Conservation (phyloP, 2,888 invertebrate species). For the Hyposoter didymator region DNA sequence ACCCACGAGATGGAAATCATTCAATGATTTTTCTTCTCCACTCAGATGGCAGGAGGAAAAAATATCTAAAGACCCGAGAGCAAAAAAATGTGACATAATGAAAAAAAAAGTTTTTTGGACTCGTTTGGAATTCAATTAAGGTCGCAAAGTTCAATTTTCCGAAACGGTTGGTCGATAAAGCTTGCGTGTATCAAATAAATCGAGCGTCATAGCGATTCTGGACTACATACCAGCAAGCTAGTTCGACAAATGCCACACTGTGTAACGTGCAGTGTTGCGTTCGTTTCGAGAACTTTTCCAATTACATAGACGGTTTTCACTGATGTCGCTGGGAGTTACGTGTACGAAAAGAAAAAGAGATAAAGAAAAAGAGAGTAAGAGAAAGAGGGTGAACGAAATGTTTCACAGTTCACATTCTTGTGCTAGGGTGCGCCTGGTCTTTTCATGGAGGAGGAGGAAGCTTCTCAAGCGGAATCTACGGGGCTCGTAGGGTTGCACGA, state of each 20-base stretch:
- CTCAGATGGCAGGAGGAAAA: neutral
- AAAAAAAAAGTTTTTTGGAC: neutral
- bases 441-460: constrained; percentile 51
- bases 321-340: constrained; percentile 39
- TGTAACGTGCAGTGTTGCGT: constrained; percentile 35
- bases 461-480: constrained; percentile 65
- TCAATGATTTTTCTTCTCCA: neutral
- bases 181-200: constrained; percentile 13
- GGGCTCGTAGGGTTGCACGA: constrained; percentile 47
- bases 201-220: constrained; percentile 24
- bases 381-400: constrained; percentile 37
- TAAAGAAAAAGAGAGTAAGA: neutral
- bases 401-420: constrained; percentile 63
- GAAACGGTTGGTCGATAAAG: neutral
- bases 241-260: constrained; percentile 28
- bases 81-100: too few species aligned
- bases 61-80: too few species aligned
- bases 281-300: constrained; percentile 61
- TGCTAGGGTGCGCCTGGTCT: constrained; percentile 32
- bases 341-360: neutral
- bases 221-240: constrained; percentile 25
- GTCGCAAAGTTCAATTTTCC: neutral
- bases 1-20: neutral
- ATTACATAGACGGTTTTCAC: constrained; percentile 54
- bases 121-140: neutral